phyloP scores from a whole-genome alignment of 2,888 invertebrate species.

The Tridacna gigas region DNA sequence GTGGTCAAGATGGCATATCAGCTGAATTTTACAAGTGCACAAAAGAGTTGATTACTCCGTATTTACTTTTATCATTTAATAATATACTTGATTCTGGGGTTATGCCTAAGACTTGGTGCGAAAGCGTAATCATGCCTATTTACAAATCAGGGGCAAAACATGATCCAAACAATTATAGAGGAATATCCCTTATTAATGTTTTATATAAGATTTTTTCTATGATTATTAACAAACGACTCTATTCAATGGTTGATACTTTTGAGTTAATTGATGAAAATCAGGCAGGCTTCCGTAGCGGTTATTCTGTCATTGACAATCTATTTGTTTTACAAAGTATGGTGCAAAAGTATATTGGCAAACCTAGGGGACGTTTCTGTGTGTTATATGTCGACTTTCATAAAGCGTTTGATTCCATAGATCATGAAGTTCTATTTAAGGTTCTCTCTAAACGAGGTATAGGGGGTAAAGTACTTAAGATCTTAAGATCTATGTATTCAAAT shows the following conservation, averaged over 20 bases:
- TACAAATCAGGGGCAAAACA: constrained; percentile 24
- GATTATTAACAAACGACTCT: neutral
- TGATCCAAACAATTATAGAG: constrained; percentile 35
- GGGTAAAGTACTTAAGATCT: neutral
- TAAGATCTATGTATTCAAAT: constrained; percentile 2
- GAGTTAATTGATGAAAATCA: constrained; percentile 31
- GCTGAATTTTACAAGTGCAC: neutral
- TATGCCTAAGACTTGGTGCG: constrained; percentile 27
- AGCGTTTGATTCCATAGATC: constrained; percentile 19
- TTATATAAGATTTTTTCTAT: neutral
- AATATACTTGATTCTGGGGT: constrained; percentile 3
- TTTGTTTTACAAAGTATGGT: constrained; percentile 27
- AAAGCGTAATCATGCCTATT: constrained; percentile 4
- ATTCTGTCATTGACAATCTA: constrained; percentile 37
- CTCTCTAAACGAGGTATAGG: neutral
- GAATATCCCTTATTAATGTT: constrained; percentile 4
- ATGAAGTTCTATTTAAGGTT: constrained; percentile 16
- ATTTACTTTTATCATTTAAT: constrained; percentile 20
- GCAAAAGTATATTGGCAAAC: constrained; percentile 34
- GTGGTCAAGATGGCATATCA: neutral
- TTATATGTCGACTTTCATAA: constrained; percentile 30
- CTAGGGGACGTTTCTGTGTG: constrained; percentile 15
- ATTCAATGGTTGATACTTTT: neutral
- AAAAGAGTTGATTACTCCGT: neutral
- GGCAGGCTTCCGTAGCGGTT: constrained; percentile 36